Conservation (phyloP, 1,140 invertebrate species). For the Cepaea nemoralis region DNA sequence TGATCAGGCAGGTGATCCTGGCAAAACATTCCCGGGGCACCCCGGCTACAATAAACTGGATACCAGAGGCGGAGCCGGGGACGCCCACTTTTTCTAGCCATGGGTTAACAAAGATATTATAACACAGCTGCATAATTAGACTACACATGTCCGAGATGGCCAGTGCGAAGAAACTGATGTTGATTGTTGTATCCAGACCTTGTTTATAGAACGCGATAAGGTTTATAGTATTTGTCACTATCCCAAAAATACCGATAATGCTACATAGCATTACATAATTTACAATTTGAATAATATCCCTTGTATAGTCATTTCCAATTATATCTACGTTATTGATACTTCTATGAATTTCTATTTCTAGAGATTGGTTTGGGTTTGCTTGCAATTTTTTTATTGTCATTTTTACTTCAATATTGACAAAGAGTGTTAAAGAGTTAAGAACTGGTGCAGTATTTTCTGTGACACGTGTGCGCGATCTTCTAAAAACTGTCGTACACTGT, state of each 20-base stretch:
- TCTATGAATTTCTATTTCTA: too few species aligned
- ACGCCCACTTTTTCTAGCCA: background rate
- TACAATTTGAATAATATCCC: too few species aligned
- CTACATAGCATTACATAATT: background rate
- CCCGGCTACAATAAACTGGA: background rate
- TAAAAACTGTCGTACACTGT: too few species aligned
- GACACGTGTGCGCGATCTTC: too few species aligned
- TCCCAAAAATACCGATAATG: background rate
- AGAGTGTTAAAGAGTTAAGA: too few species aligned
- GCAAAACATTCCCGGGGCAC: background rate
- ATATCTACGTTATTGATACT: too few species aligned
- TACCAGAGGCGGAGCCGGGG: background rate
- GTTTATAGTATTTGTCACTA: background rate
- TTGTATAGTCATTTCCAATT: too few species aligned
- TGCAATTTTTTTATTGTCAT: too few species aligned
- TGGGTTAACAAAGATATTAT: background rate
- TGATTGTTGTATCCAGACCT: background rate
- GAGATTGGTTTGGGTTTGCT: too few species aligned
- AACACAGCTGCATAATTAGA: background rate
- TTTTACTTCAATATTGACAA: too few species aligned
- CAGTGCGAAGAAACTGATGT: background rate
- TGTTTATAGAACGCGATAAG: background rate
- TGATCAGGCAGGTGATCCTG: background rate
- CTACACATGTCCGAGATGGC: background rate
- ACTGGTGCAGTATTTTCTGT: too few species aligned